These are phyloP conservation scores for Paraescarpia echinospica DNA, from an alignment of 1,140 invertebrate genomes.

Conservation along the genomic window DNA sequence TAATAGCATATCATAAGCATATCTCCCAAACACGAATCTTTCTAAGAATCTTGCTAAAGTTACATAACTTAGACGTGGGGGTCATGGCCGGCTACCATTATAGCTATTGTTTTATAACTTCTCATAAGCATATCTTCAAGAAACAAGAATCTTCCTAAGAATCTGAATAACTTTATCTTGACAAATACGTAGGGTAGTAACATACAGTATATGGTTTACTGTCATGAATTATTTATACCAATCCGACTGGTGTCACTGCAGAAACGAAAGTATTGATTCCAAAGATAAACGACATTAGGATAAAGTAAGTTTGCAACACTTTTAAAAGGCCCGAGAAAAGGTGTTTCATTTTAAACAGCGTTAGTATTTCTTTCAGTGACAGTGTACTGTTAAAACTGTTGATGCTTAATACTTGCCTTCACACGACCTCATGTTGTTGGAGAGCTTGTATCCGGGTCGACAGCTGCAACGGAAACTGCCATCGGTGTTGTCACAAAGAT, in stretches of 20 bases:
- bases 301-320: too few relatives aligned
- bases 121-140: not conserved
- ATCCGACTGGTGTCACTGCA: too few relatives aligned
- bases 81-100: too few relatives aligned
- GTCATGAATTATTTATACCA: not conserved
- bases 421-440: slow-evolving; percentile 51
- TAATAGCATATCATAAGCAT: not conserved
- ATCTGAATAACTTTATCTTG: not conserved
- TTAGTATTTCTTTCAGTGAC: too few relatives aligned
- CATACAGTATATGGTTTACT: not conserved
- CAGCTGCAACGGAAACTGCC: slow-evolving; percentile 49
- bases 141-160: too few relatives aligned
- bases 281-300: too few relatives aligned
- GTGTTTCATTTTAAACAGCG: too few relatives aligned
- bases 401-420: slow-evolving; percentile 40
- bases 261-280: too few relatives aligned
- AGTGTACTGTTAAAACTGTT: too few relatives aligned
- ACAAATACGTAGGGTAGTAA: not conserved
- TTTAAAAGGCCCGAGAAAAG: too few relatives aligned
- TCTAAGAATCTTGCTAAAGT: not conserved
- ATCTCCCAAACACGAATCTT: not conserved
- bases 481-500: slow-evolving; percentile 47
- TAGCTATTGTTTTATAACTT: not conserved
- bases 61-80: too few relatives aligned
- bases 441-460: slow-evolving; percentile 45